A percentile compares a stretch with the other conserved stretches of the same genome.
Conservation (phyloP, 2,888 invertebrate species). For the Coleophora flavipennella region DNA sequence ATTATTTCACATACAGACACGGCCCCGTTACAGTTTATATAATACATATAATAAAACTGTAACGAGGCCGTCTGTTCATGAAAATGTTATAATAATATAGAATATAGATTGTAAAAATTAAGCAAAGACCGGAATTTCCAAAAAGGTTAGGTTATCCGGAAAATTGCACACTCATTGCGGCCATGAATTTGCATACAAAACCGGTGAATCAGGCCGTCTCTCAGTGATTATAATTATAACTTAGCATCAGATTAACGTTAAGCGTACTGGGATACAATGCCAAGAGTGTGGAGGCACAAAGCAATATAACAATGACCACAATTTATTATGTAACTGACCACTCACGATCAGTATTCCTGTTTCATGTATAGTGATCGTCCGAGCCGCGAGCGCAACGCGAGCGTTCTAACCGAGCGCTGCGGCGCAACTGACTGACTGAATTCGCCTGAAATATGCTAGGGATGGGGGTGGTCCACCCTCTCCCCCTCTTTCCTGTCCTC, state of each 20-base stretch:
- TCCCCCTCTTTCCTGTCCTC: slow-evolving; percentile 17
- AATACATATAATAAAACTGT: too few species aligned
- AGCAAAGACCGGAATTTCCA: too few species aligned
- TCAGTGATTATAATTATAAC: too few species aligned
- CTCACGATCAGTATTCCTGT: slow-evolving; percentile 48
- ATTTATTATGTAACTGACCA: slow-evolving; percentile 46
- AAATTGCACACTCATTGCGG: too few species aligned
- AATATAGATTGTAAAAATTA: too few species aligned
- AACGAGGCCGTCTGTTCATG: too few species aligned
- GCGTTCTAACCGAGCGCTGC: slow-evolving; percentile 45
- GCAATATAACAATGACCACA: slow-evolving; percentile 13
- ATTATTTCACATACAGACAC: too few species aligned
- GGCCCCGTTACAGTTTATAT: too few species aligned
- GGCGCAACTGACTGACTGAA: slow-evolving; percentile 58
- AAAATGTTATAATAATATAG: too few species aligned
- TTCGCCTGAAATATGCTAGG: slow-evolving; percentile 30
- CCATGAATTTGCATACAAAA: too few species aligned
- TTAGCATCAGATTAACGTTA: not conserved
- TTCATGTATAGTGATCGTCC: slow-evolving; percentile 35
- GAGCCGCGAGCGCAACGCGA: slow-evolving; percentile 30
- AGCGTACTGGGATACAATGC: not conserved
- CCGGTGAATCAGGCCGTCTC: too few species aligned
- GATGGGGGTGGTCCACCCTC: slow-evolving; percentile 13
- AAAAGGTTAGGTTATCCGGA: too few species aligned
- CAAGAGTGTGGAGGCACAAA: not conserved